These are phyloP conservation scores for Limnodromus scolopaceus DNA, from an alignment of 2,797 vertebrate genomes.

Conservation along the genomic window DNA sequence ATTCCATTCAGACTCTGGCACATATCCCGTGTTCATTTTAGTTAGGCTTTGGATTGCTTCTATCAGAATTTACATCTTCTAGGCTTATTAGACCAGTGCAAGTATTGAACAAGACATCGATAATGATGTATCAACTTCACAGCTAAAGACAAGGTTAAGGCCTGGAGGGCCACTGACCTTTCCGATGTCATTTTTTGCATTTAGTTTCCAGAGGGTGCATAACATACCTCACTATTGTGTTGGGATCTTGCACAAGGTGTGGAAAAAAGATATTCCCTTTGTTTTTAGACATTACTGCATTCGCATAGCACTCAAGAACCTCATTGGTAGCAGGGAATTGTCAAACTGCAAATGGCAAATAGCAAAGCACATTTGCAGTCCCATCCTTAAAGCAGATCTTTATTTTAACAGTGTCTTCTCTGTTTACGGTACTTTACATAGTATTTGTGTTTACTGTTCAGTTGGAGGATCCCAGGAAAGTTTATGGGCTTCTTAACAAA, in stretches of 20 bases:
- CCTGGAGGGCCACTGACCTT: background rate
- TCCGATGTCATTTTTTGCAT: background rate
- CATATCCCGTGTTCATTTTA: accelerated
- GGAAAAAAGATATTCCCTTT: background rate
- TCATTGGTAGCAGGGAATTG: background rate
- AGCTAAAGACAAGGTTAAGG: background rate
- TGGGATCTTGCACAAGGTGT: background rate
- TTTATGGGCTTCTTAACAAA: background rate
- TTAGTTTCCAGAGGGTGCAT: background rate
- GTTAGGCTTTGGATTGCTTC: background rate
- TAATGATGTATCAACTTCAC: accelerated
- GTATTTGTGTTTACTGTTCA: background rate
- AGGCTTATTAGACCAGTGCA: background rate
- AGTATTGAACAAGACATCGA: background rate
- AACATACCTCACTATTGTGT: background rate
- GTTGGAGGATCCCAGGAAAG: background rate
- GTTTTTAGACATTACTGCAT: background rate
- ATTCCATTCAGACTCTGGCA: background rate
- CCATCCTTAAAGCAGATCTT: background rate
- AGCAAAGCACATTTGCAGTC: background rate
- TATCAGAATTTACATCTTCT: background rate
- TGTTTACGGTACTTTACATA: background rate
- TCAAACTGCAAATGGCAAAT: too few species aligned
- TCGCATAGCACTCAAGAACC: background rate
- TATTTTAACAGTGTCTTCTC: background rate